Evolutionary conservation across 2,797 vertebrate species (phyloP).

Genomic region (Tachyglossus aculeatus): DNA sequence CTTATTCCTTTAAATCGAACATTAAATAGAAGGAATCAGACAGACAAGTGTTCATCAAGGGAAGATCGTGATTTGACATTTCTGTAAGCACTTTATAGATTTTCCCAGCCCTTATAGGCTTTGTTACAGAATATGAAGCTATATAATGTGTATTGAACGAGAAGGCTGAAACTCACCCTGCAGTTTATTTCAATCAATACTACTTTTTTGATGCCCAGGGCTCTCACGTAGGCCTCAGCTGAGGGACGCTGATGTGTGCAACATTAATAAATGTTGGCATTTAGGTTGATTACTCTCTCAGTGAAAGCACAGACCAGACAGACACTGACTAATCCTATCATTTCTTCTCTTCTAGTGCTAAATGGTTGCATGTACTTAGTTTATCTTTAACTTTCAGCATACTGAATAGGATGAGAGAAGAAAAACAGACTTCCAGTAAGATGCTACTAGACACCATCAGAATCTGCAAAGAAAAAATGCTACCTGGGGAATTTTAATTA

Average conservation of each 20-base stretch:
- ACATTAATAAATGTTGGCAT: slow-evolving; percentile 61
- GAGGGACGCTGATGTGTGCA: slow-evolving; percentile 49
- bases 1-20: slow-evolving; percentile 48
- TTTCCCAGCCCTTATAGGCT: slow-evolving; percentile 38
- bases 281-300: slow-evolving; percentile 54
- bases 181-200: slow-evolving; percentile 67
- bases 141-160: slow-evolving; percentile 44
- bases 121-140: slow-evolving; percentile 39
- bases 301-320: slow-evolving; percentile 16
- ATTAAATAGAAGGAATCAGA: slow-evolving; percentile 57
- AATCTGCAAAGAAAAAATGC: not conserved
- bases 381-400: slow-evolving; percentile 44
- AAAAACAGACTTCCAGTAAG: slow-evolving; percentile 30
- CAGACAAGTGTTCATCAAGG: slow-evolving; percentile 59
- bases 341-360: not conserved
- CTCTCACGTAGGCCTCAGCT: slow-evolving; percentile 25
- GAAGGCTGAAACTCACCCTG: slow-evolving; percentile 43
- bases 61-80: slow-evolving; percentile 60
- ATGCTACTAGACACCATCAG: not conserved
- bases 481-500: not conserved
- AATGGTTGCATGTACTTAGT: not conserved
- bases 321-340: slow-evolving; percentile 34
- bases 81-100: slow-evolving; percentile 48
- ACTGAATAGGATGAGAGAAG: slow-evolving; percentile 17
- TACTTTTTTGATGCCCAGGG: slow-evolving; percentile 46